Base-by-base conservation (phyloP, 2,888 invertebrate species). In the Tinea trinotella region DNA sequence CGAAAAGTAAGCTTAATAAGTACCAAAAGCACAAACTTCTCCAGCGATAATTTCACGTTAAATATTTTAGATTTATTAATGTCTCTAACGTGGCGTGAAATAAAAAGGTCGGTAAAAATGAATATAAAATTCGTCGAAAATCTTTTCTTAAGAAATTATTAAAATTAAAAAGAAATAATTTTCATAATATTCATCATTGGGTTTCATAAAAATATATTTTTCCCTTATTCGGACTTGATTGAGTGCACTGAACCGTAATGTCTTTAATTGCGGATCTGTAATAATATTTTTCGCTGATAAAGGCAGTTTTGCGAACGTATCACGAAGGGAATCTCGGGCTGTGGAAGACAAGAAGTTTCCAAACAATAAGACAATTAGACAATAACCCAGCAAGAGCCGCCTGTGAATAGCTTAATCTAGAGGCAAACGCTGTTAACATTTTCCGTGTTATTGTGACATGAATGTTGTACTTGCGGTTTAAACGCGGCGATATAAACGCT, bases 321-420 rank as follows among this genome's bases (percentile, higher is more conserved):
- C 40, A 13, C 40, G 40, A 19, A 17, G 19, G 18, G n/a, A 50
- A 50, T 18, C 22, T 22, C 50, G 24, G 50, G 22, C 50, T 50
- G 50, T 24, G 19, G 5, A n/a, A 22, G 50, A 50, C 50, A 50
- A 50, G 50, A 64, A 64, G 62, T 66, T 57, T 56, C 64, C 66
- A 64, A 75, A 77, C 79, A 76, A 78, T 75, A 68, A 73, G 70
- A 73, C 78, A 76, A 79, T 77, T 79, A 77, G 71, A 79, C 73
- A 80, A 77, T 74, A 73, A 71, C 70, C 61, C 62, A 64, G 63
- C 62, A 61, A 53, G 36, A 53, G 18, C 53, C 36, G 53, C 53
- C n/a, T 15, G 36, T 68, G 72, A 76, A 78, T 76, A 66, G 71
- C 74, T 75, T 74, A 71, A 76, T 76, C 73, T 73, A 68, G 65